Evolutionary conservation across 2,888 invertebrate genomes (phyloP), one percentile per base, ranked within the genome.

Genomic region (Pyralis farinalis): DNA sequence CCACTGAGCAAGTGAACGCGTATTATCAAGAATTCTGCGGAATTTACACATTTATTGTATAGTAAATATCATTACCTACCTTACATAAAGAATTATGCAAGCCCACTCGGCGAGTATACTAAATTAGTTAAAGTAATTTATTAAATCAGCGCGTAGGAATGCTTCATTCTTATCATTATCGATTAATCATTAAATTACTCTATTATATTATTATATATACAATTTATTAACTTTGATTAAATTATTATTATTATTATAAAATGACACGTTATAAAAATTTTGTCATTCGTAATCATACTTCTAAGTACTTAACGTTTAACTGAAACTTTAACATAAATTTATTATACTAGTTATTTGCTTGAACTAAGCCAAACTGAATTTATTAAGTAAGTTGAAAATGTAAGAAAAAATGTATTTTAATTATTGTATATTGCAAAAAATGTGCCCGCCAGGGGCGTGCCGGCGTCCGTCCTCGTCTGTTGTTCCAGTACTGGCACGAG

Each of bases 121-220:
- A 91, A 77, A 90, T 90, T 91, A 91, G 91, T 91, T 91, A 91
- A 90, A 88, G 87, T 91, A 91, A 91, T 90, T 90, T 85, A 89
- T 86, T 90, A 90, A 85, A 88, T 83, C 90, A 89, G 82, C 87
- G 82, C 84, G 88, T 90, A 88, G 88, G 78, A 82, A 89, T 83
- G 90, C 90, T 90, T 90, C 88, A 90, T 90, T 86, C 81, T 87
- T 88, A 90, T 89, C 85, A 89, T 88, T 88, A 88, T 82, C 72
- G 79, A 86, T 86, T 88, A 90, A 90, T 89, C 86, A 87, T 89
- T 89, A 84, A 87, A 89, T 85, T 88, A 88, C 77, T 88, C 88
- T 88, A 89, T 89, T 87, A 86, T 88, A 88, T 88, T 86, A 89
- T 89, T 88, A 89, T 86, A 84, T 73, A 85, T 90, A 88, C 88